Percentiles rank a stretch among this genome's conserved stretches.
Conservation (phyloP, 2,113 vertebrate genomes). For the Trematomus loennbergii region DNA sequence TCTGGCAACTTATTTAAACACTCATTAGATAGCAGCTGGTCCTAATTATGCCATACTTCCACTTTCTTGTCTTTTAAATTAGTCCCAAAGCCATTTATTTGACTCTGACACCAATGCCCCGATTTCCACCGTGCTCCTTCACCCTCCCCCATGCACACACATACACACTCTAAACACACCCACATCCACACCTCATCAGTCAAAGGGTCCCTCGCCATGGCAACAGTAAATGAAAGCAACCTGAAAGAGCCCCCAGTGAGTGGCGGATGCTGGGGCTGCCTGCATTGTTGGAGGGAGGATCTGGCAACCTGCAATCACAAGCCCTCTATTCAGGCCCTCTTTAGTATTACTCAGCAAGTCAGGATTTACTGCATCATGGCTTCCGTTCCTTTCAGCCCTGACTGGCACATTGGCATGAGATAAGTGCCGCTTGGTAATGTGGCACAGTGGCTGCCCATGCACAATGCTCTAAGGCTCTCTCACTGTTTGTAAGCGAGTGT, state of each 20-base stretch:
- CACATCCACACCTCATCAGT: conserved; percentile 80
- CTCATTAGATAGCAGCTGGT: conserved; percentile 71
- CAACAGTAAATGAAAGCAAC: conserved; percentile 85
- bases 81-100: conserved; percentile 72
- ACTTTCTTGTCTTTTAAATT: conserved; percentile 67
- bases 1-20: conserved; percentile 75
- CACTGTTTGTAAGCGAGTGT: conserved; percentile 50
- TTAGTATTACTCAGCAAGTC: conserved; percentile 87
- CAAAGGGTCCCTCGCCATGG: conserved; percentile 82
- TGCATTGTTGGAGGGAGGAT: conserved; percentile 81
- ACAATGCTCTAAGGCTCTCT: conserved; percentile 68
- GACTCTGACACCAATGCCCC: conserved; percentile 68
- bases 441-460: conserved; percentile 77
- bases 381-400: conserved; percentile 84
- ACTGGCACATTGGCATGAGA: conserved; percentile 85
- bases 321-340: conserved; percentile 81
- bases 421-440: conserved; percentile 82
- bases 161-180: conserved; percentile 20
- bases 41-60: conserved; percentile 74
- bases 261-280: conserved; percentile 80
- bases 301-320: conserved; percentile 86
- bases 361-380: conserved; percentile 85
- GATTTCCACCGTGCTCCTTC: conserved; percentile 36
- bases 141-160: neutral
- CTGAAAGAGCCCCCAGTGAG: conserved; percentile 83